Evolutionary conservation across 2,888 invertebrate species (phyloP).

Genomic region (Caenorhabditis sp.): DNA sequence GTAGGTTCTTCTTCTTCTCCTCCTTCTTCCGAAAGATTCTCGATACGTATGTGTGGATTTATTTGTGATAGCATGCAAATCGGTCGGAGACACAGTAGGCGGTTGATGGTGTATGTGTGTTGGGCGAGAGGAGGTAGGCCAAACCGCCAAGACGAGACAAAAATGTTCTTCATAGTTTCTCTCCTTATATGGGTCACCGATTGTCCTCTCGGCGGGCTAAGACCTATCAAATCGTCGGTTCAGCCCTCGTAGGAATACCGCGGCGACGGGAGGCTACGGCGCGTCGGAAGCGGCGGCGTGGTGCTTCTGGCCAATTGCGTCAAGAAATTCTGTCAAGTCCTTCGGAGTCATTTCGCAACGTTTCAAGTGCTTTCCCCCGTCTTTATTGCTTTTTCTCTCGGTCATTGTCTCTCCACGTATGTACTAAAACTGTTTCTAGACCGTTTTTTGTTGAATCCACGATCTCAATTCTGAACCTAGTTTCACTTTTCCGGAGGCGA

Average conservation of each 20-base stretch:
- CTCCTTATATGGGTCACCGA: constrained; percentile 65
- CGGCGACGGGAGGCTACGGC: constrained; percentile 40
- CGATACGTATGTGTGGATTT: constrained; percentile 45
- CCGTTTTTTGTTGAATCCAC: neutral
- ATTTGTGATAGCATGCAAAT: constrained; percentile 63
- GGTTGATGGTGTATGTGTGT: constrained; percentile 30
- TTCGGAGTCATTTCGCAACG: constrained; percentile 58
- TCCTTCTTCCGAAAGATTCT: constrained; percentile 22
- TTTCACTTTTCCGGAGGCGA: constrained; percentile 7
- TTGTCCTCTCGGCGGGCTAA: constrained; percentile 63
- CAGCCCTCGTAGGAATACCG: constrained; percentile 28
- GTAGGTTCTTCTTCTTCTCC: constrained; percentile 27
- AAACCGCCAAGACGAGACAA: constrained; percentile 63
- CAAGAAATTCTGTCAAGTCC: constrained; percentile 55
- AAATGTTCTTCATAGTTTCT: constrained; percentile 60
- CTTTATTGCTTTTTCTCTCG: constrained; percentile 16
- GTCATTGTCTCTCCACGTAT: neutral
- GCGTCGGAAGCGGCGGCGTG: constrained; percentile 48
- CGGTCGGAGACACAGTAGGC: constrained; percentile 44
- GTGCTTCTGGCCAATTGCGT: constrained; percentile 63
- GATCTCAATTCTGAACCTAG: neutral
- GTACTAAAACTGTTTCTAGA: neutral
- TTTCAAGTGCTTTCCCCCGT: constrained; percentile 48
- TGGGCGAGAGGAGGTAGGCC: constrained; percentile 24
- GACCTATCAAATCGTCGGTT: constrained; percentile 63